Conservation (phyloP, 2,888 invertebrate genomes). For the Eledona agricola region DNA sequence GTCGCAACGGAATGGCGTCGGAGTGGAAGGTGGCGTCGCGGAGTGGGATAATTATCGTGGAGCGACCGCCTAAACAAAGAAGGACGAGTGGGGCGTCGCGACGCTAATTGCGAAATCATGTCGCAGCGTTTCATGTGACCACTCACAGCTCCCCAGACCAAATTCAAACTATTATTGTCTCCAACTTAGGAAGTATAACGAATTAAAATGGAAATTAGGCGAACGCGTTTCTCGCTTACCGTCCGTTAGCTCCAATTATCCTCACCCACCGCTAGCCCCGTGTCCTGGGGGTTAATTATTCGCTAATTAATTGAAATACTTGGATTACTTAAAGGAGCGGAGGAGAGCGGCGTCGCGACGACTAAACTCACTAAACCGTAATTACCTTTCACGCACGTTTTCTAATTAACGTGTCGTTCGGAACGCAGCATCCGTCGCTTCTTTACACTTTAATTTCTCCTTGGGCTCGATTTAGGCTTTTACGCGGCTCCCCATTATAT, state of each 20-base stretch:
- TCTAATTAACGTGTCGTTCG: conserved; percentile 51
- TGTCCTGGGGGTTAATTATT: conserved; percentile 50
- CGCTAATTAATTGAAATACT: conserved; percentile 52
- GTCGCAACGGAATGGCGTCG: conserved; percentile 19
- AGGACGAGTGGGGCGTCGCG: conserved; percentile 36
- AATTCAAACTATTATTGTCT: conserved; percentile 53
- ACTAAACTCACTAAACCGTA: conserved; percentile 50
- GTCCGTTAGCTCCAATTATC: conserved; percentile 50
- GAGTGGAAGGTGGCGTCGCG: conserved; percentile 17
- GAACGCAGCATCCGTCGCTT: conserved; percentile 46
- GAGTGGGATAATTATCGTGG: conserved; percentile 28
- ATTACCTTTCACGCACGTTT: conserved; percentile 53
- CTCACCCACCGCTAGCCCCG: conserved; percentile 48
- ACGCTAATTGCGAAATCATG: conserved; percentile 52
- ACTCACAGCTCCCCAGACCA: conserved; percentile 46
- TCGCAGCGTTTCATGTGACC: conserved; percentile 48
- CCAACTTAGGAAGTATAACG: conserved; percentile 34
- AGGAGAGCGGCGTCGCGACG: conserved; percentile 30
- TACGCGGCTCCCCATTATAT: conserved; percentile 38
- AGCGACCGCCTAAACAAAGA: conserved; percentile 36
- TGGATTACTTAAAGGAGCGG: conserved; percentile 35
- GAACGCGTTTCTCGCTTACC: conserved; percentile 33
- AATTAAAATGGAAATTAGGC: conserved; percentile 40
- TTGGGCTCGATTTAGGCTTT: conserved; percentile 59
- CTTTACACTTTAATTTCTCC: conserved; percentile 57